Base-by-base conservation (phyloP, 2,113 vertebrate species). In the Haplochromis burtoni region DNA sequence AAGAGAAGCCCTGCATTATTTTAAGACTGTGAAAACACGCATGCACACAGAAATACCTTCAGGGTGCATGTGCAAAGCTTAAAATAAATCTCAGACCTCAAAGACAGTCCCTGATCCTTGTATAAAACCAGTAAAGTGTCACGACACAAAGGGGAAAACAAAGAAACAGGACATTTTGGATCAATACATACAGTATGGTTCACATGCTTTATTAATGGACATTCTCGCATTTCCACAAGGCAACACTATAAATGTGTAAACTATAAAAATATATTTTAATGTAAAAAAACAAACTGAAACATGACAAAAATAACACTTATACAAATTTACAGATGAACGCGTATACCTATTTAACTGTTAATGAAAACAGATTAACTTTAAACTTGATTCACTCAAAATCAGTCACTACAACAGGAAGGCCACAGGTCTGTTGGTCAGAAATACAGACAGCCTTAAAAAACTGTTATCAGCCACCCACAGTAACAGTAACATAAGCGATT, bases 201-300 rank as follows among this genome's bases (percentile, higher is more conserved):
- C 8, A 33, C 61, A 2, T 55, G 24, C 53, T 92, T 92, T 86
- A 90, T 90, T 92, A 17, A 80, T 12, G 21, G n/a, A 80, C 11
- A 88, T 59, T 86, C 38, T 83, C 49, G 13, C 82, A 33, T 83
- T 88, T 86, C 29, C 71, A 90, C 26, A 42, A 81, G 53, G 73
- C 35, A 88, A 59, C 7, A 6, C 13, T 85, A 79, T 31, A 12
- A 19, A 61, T 40, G 53, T 49, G 88, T 53, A 80, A 85, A 86
- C 11, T 83, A 9, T 80, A 88, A 92, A 91, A 89, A 92, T 53
- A 89, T 86, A 59, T 71, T 78, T 78, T 49, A 55, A 82, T 24
- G 80, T 49, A 86, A 80, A 88, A 29, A 76, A 47, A 1, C 4
- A 78, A 78, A 54, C 10, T 7, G 24, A 53, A 63, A 13, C 55